A percentile compares a stretch with the other conserved stretches of the same genome.
phyloP scores from a whole-genome alignment of 2,888 invertebrate species.

The Diogma glabrata region DNA sequence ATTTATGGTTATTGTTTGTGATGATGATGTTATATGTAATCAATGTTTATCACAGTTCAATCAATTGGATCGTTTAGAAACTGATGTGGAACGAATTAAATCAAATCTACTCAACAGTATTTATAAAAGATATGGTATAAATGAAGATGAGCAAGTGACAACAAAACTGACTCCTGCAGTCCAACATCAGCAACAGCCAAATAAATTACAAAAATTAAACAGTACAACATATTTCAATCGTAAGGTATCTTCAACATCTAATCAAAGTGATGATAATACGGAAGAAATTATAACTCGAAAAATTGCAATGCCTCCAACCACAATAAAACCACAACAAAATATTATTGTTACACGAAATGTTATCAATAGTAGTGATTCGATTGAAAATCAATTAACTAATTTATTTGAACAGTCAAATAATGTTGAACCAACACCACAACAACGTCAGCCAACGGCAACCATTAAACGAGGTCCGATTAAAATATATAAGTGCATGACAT shows the following conservation, averaged over 20 bases:
- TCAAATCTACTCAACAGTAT: conserved; percentile 32
- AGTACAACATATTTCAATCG: conserved; percentile 24
- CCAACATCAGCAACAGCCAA: conserved; percentile 29
- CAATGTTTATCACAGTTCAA: conserved; percentile 37
- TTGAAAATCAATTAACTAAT: conserved; percentile 25
- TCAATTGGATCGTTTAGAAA: conserved; percentile 38
- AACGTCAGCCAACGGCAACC: conserved; percentile 20
- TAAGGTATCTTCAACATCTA: conserved; percentile 15
- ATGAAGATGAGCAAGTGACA: conserved; percentile 25
- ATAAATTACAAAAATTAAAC: conserved; percentile 34
- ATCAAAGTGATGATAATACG: conserved; percentile 17
- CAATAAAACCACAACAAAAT: conserved; percentile 2
- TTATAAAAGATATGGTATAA: conserved; percentile 35
- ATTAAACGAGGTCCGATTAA: conserved; percentile 27
- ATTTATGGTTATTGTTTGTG: conserved; percentile 38
- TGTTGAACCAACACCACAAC: conserved; percentile 21
- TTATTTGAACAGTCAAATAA: conserved; percentile 14
- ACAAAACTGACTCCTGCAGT: background rate
- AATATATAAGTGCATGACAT: conserved; percentile 36
- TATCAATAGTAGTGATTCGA: conserved; percentile 15
- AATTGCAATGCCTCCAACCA: conserved; percentile 17
- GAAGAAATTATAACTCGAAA: conserved; percentile 23
- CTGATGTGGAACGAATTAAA: conserved; percentile 36
- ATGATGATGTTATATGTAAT: conserved; percentile 37
- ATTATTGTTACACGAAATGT: conserved; percentile 1